Base-by-base conservation (phyloP, 2,797 vertebrate genomes). In the Yasuhikotakia modesta region DNA sequence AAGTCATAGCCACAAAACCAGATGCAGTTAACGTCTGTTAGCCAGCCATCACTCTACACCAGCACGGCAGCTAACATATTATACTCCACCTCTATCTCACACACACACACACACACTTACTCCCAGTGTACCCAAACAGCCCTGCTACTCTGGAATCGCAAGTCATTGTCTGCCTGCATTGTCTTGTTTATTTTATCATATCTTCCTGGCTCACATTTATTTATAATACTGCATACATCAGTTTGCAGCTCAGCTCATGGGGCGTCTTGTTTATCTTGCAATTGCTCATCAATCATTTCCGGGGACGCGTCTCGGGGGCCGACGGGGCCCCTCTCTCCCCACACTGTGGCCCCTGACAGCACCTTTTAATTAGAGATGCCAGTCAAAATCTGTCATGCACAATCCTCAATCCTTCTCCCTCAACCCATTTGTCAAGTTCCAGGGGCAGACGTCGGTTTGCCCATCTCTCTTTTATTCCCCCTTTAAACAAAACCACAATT, bases 281-380 rank as follows among this genome's bases (percentile, higher is more conserved):
- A 91, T 93, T 88, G 90, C 90, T 93, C 93, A 94, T 94, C 93
- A 92, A 94, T 94, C 92, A 92, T 88, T 90, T 89, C 85, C 86
- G 72, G 79, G 60, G 86, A 84, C 77, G 43, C 84, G 89, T 91
- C 90, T 91, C 90, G 84, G 85, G 89, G 89, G 90, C 90, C 87
- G 83, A 84, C 77, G 70, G 81, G 84, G 82, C 88, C 75, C 85
- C 81, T 76, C 43, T 74, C 82, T 81, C 87, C 87, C 86, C 84
- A 85, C 86, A 89, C 83, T 84, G 85, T 91, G 87, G 90, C 90
- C 91, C 90, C 90, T 90, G 90, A 92, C 91, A 90, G 86, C 91
- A 89, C 89, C 89, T 91, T 90, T 92, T 94, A 93, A 93, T 94
- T 91, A 92, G 90, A 93, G 90, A 91, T 87, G 88, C 90, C 92